Conservation (phyloP, 2,888 invertebrate genomes). For the Sturmia bella region DNA sequence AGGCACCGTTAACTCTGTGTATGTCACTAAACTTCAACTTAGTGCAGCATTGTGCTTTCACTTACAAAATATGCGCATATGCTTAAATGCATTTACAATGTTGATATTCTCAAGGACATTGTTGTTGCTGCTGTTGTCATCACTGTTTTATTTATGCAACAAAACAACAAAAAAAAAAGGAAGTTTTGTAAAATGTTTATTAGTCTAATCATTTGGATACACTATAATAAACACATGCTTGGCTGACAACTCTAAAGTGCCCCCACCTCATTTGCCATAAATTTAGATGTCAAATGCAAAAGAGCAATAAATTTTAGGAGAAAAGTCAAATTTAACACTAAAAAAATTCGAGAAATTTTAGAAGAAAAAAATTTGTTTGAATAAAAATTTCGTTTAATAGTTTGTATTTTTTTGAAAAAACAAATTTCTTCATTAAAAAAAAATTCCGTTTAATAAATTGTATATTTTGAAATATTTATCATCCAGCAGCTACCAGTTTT, state of each 20-base stretch:
- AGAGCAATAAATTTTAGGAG: conserved; percentile 40
- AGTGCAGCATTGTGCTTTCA: not conserved
- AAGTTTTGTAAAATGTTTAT: conserved; percentile 53
- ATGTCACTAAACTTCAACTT: conserved; percentile 12
- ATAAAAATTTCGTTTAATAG: not conserved
- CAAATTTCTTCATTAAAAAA: not conserved
- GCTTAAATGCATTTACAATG: not conserved
- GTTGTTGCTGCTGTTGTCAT: conserved; percentile 2
- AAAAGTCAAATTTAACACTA: too few relatives aligned
- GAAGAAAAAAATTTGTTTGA: too few relatives aligned
- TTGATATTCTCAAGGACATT: not conserved
- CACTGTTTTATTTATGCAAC: not conserved
- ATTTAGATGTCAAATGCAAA: conserved; percentile 52
- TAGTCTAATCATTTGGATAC: conserved; percentile 21
- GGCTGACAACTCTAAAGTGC: not conserved
- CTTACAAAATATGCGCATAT: not conserved
- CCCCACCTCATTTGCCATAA: not conserved
- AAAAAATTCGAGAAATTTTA: not conserved
- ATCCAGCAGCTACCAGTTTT: conserved; percentile 6
- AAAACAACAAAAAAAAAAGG: not conserved
- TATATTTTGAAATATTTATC: not conserved
- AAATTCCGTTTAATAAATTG: not conserved
- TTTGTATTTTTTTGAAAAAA: not conserved
- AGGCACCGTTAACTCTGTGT: conserved; percentile 16
- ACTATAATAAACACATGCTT: not conserved